These are phyloP conservation scores for Parasteatoda tepidariorum DNA, from an alignment of 1,140 invertebrate genomes.

Conservation along the genomic window DNA sequence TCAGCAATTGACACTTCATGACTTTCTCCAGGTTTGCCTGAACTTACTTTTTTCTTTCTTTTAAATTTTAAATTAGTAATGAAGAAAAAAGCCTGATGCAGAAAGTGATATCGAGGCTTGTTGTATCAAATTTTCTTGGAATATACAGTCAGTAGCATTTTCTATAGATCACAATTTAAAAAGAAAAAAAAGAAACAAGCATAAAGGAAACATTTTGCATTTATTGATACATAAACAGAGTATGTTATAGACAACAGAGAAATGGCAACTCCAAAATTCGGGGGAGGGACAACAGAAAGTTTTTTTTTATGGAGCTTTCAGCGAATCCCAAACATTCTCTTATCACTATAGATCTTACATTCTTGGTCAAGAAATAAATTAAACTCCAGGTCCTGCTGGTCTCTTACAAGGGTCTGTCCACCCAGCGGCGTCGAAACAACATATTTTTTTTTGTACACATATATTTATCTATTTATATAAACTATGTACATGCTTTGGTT, in stretches of 20 bases:
- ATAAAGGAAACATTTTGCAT: constrained; percentile 55
- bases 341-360: constrained; percentile 28
- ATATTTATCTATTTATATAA: constrained; percentile 52
- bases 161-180: too few species aligned
- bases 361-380: constrained; percentile 39
- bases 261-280: constrained; percentile 52
- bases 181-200: neutral
- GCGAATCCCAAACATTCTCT: constrained; percentile 11
- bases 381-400: constrained; percentile 42
- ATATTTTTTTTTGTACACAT: constrained; percentile 59
- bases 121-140: too few species aligned
- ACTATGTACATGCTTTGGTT: constrained; percentile 61
- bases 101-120: too few species aligned
- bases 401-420: neutral
- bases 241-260: constrained; percentile 52
- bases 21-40: too few species aligned
- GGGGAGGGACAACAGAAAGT: constrained; percentile 27
- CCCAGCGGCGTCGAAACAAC: constrained; percentile 41
- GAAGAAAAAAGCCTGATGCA: too few species aligned
- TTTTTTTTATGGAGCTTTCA: neutral
- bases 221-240: constrained; percentile 60
- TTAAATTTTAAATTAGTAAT: too few species aligned
- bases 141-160: too few species aligned
- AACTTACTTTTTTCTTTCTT: too few species aligned
- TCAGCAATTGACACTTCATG: too few species aligned